phyloP scores from a whole-genome alignment of 2,113 vertebrate genomes.

The Gavialis gangeticus region DNA sequence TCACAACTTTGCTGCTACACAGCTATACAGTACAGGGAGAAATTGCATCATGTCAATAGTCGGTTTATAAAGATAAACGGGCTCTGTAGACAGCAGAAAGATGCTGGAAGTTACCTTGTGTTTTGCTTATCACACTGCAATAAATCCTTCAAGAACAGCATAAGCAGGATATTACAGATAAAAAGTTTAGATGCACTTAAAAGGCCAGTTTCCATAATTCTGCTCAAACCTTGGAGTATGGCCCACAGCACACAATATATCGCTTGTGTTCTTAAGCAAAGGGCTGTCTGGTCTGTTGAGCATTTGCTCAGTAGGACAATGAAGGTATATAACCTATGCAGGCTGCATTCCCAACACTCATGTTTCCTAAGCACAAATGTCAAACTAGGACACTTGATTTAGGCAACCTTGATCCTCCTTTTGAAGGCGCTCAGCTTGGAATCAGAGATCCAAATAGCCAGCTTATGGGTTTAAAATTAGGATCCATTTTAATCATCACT shows the following conservation, averaged over 20 bases:
- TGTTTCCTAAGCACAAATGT: background rate
- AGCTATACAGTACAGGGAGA: constrained; percentile 25
- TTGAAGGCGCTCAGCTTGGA: background rate
- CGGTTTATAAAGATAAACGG: constrained; percentile 62
- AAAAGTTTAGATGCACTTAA: background rate
- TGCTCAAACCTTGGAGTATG: background rate
- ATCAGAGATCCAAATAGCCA: background rate
- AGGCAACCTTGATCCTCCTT: background rate
- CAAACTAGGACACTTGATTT: background rate
- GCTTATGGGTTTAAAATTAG: background rate
- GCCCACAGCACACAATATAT: fast-evolving
- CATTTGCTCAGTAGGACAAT: background rate
- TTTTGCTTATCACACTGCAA: constrained; percentile 9
- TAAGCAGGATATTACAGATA: background rate
- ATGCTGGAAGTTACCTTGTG: constrained; percentile 27
- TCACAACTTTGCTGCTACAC: constrained; percentile 50
- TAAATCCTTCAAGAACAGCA: constrained; percentile 1
- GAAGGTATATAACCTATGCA: background rate
- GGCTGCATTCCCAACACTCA: background rate
- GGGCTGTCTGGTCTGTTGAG: background rate
- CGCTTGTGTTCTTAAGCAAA: background rate
- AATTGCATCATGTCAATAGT: constrained; percentile 55
- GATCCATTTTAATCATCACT: background rate
- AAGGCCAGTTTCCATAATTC: background rate
- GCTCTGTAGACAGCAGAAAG: constrained; percentile 34